A percentile compares a stretch with the other conserved stretches of the same genome.
These are phyloP conservation scores for Brachionus rotundiformis DNA, from an alignment of 1,140 invertebrate species.

Conservation along the genomic window DNA sequence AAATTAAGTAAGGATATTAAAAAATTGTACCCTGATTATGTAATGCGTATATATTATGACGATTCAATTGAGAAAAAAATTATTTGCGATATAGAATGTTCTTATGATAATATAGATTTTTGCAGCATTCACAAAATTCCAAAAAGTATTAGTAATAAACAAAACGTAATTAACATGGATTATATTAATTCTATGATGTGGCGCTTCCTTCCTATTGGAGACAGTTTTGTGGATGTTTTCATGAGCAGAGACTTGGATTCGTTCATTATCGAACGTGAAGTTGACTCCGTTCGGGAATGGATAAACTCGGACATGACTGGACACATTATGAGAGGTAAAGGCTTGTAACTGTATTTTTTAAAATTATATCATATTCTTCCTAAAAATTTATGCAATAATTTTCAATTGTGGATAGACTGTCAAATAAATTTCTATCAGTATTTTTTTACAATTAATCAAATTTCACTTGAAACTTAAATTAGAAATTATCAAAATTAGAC, in stretches of 20 bases:
- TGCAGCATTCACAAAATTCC: slow-evolving; percentile 8
- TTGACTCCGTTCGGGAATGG: neutral
- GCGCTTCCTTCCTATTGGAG: slow-evolving; percentile 19
- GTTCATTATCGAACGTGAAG: neutral
- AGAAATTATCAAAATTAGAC: too few species aligned
- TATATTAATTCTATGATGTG: neutral
- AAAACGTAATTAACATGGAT: neutral
- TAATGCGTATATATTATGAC: slow-evolving; percentile 7
- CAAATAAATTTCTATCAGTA: too few species aligned
- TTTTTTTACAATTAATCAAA: too few species aligned
- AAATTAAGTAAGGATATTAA: neutral
- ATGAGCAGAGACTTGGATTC: slow-evolving; percentile 34
- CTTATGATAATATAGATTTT: neutral
- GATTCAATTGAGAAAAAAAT: neutral
- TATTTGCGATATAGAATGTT: slow-evolving; percentile 9
- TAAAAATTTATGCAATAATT: too few species aligned
- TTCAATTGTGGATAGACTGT: too few species aligned
- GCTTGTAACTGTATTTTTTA: neutral
- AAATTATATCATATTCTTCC: too few species aligned
- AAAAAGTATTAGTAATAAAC: neutral
- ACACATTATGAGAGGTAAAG: slow-evolving; percentile 6
- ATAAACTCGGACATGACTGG: neutral
- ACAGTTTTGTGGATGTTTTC: neutral
- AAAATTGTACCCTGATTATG: neutral
- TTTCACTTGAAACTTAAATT: too few species aligned